Percentiles rank a stretch among this genome's conserved stretches.
Conservation (phyloP, 2,113 vertebrate species). For the Todiramphus saurophagus region DNA sequence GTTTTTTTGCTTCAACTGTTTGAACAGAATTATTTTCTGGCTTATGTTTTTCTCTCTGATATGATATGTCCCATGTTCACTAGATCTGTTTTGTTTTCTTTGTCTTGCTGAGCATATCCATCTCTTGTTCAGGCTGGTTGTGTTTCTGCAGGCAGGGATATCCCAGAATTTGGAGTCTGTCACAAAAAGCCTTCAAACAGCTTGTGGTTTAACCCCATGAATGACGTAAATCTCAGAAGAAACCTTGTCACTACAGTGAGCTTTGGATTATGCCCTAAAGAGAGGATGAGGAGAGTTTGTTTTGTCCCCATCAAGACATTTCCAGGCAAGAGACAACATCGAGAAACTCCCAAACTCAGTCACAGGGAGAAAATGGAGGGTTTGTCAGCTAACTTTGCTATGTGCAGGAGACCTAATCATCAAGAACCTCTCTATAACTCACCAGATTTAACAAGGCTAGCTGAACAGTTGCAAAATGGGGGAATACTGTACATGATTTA, state of each 20-base stretch:
- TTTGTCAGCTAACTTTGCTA: not conserved
- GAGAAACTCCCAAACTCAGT: not conserved
- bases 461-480: not conserved
- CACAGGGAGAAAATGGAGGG: not conserved
- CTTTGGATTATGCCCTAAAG: not conserved
- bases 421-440: not conserved
- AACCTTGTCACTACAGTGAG: not conserved
- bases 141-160: not conserved
- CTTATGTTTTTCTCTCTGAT: not conserved
- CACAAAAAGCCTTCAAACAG: not conserved
- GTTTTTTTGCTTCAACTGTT: not conserved
- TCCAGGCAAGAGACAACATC: not conserved
- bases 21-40: not conserved
- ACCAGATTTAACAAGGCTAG: not conserved
- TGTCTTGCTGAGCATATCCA: not conserved
- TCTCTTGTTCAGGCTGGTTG: not conserved
- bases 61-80: not conserved
- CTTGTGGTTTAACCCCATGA: not conserved
- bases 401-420: not conserved
- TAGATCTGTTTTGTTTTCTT: not conserved
- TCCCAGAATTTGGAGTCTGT: not conserved
- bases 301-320: not conserved
- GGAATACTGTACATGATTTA: not conserved
- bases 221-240: not conserved
- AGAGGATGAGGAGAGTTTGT: not conserved